These are phyloP conservation scores for Caiman crocodilus DNA, from an alignment of 2,797 vertebrate species.

Conservation along the genomic window DNA sequence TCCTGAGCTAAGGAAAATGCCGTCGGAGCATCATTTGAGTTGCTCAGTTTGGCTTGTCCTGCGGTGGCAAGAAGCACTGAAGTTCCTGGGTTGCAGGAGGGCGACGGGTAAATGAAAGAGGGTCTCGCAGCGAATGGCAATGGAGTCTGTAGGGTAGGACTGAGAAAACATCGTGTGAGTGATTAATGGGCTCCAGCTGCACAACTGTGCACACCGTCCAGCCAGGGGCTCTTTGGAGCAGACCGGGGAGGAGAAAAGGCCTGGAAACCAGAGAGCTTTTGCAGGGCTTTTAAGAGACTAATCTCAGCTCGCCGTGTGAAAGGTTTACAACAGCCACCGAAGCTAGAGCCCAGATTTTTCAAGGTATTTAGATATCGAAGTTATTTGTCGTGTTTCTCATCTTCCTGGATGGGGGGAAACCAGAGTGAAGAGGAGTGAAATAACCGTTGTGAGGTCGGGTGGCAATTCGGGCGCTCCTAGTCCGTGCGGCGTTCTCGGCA, in stretches of 20 bases:
- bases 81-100: not conserved
- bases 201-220: not conserved
- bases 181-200: rapidly evolving
- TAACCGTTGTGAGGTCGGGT: not conserved
- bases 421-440: not conserved
- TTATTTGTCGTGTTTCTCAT: not conserved
- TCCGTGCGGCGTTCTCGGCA: too few species aligned
- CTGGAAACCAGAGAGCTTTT: not conserved
- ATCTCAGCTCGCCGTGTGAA: not conserved
- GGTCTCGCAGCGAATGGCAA: rapidly evolving
- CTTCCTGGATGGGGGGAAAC: not conserved
- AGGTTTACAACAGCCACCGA: not conserved
- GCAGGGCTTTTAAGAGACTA: not conserved
- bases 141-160: not conserved
- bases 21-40: too few species aligned
- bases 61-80: not conserved
- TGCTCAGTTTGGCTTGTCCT: not conserved
- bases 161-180: not conserved
- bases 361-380: too few species aligned
- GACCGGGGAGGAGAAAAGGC: not conserved
- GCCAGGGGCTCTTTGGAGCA: too few species aligned
- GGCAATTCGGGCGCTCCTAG: not conserved
- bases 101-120: not conserved
- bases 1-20: too few species aligned
- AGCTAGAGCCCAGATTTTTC: not conserved